These are phyloP conservation scores for Dendrolimus pini DNA, from an alignment of 2,888 invertebrate species.

Conservation along the genomic window DNA sequence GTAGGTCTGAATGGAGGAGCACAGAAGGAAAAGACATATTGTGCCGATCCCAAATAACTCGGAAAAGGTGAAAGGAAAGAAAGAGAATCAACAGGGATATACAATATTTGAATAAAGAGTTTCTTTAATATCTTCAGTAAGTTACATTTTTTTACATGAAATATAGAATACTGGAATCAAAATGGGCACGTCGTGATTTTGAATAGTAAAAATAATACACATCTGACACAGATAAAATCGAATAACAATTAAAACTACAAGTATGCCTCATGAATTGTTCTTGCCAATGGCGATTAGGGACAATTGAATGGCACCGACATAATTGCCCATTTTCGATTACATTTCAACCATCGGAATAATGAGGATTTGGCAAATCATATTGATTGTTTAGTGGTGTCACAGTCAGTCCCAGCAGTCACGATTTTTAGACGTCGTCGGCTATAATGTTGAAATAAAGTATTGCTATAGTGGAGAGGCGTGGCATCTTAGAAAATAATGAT, in stretches of 20 bases:
- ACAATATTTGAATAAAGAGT: too few relatives aligned
- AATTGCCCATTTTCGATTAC: conserved; percentile 58
- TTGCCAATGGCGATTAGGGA: conserved; percentile 42
- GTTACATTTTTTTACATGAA: too few relatives aligned
- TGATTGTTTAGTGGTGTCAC: conserved; percentile 37
- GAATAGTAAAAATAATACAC: background rate
- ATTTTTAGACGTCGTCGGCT: conserved; percentile 30
- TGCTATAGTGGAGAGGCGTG: conserved; percentile 1
- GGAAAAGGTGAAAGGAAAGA: too few relatives aligned
- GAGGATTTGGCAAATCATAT: conserved; percentile 53
- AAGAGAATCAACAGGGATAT: too few relatives aligned
- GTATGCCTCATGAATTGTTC: conserved; percentile 34
- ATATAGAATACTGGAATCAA: background rate
- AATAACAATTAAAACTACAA: background rate
- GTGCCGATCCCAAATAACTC: too few relatives aligned
- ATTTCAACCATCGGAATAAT: conserved; percentile 40
- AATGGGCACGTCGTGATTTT: background rate
- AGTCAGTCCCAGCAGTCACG: conserved; percentile 50
- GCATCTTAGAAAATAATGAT: background rate
- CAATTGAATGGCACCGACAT: conserved; percentile 55
- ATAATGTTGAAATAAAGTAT: conserved; percentile 31
- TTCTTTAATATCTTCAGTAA: too few relatives aligned
- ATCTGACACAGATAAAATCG: background rate
- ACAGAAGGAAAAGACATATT: too few relatives aligned
- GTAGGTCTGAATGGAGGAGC: too few relatives aligned